phyloP scores from a whole-genome alignment of 2,113 vertebrate species.

The Leptodactylus fuscus region DNA sequence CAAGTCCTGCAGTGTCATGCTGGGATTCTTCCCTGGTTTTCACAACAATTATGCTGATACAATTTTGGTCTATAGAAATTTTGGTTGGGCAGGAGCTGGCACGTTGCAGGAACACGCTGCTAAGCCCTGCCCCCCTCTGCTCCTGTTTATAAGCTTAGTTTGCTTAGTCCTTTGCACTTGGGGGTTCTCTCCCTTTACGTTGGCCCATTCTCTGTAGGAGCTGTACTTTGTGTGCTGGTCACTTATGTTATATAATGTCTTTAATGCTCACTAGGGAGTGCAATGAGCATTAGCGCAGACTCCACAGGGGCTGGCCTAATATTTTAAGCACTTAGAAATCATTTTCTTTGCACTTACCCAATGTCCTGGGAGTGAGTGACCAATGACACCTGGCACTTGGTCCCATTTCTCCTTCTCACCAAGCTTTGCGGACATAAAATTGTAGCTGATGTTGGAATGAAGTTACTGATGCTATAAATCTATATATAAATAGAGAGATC shows the following conservation, averaged over 20 bases:
- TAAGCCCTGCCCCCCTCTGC: not conserved
- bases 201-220: not conserved
- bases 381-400: not conserved
- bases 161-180: not conserved
- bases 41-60: not conserved
- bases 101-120: conserved; percentile 13
- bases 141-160: not conserved
- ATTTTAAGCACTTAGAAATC: conserved; percentile 27
- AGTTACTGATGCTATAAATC: conserved; percentile 36
- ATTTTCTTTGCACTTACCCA: conserved; percentile 34
- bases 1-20: not conserved
- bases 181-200: not conserved
- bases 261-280: not conserved
- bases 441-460: conserved; percentile 14
- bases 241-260: not conserved
- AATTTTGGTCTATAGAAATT: not conserved
- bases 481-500: conserved; percentile 40
- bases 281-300: not conserved
- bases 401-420: not conserved
- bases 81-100: conserved; percentile 3
- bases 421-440: conserved; percentile 28
- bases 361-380: not conserved
- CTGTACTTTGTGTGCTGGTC: conserved; percentile 40
- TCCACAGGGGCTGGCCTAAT: not conserved
- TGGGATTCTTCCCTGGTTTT: not conserved